Evolutionary conservation across 1,140 invertebrate genomes (phyloP).

Genomic region (Goniozus legneri): DNA sequence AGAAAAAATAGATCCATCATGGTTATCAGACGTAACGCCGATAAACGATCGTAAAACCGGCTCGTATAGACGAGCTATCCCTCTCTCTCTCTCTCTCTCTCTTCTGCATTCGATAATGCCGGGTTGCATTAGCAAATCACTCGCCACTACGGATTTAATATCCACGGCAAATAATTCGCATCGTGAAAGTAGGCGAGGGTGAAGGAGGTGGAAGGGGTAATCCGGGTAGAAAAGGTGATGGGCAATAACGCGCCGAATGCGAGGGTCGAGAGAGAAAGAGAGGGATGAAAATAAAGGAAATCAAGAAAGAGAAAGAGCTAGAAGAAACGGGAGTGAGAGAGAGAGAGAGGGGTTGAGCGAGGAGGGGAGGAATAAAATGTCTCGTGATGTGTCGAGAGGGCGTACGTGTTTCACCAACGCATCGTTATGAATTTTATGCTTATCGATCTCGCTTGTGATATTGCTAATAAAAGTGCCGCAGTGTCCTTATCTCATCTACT

Average conservation of each 20-base stretch:
- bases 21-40: not conserved
- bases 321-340: not conserved
- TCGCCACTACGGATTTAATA: not conserved
- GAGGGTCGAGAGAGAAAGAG: not conserved
- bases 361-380: constrained; percentile 9
- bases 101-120: not conserved
- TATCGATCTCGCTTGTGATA: constrained; percentile 30
- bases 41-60: not conserved
- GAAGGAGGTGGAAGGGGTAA: not conserved
- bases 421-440: constrained; percentile 34
- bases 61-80: not conserved
- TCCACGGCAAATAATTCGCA: constrained; percentile 3
- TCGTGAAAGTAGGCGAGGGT: not conserved
- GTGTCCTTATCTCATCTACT: not conserved
- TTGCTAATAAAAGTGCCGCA: constrained; percentile 31
- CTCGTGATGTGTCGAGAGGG: constrained; percentile 8
- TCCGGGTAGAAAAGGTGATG: not conserved
- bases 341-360: not conserved
- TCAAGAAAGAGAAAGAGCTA: not conserved
- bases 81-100: too few relatives aligned
- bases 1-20: too few relatives aligned
- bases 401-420: constrained; percentile 13
- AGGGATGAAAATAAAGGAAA: not conserved
- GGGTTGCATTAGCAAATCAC: not conserved
- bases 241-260: constrained; percentile 7